Base-by-base conservation (phyloP, 2,113 vertebrate species). In the Tragelaphus buxtoni region DNA sequence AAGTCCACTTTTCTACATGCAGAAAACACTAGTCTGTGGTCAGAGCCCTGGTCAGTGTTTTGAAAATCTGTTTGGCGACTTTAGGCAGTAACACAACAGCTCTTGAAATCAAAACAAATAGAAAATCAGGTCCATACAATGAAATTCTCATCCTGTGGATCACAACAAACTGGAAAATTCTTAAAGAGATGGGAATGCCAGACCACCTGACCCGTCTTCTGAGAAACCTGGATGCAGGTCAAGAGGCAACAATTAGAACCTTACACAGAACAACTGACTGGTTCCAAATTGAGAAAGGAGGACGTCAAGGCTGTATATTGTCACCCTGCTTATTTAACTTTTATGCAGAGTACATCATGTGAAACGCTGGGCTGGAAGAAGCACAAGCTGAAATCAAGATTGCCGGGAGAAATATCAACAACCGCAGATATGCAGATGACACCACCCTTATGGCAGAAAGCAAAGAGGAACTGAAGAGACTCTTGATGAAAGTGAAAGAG, bases 21-120 rank as follows among this genome's bases (percentile, higher is more conserved):
- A 9, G 49, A 72, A 94, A 93, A n/a, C 39, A 65, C n/a, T 35
- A 22, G 16, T 83, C 16, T 51, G 30, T 2, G 45, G 58, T 42
- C 76, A 83, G 35, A 53, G 32, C 47, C 88, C 55, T 53, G 17
- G n/a, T 55, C 35, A 80, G 35, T 51, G 77, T 76, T 96, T 61
- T 94, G 35, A 77, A 81, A 87, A 69, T 79, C 7, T 84, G 2
- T 93, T 28, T 91, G 17, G 35, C 60, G 24, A 60, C 28, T 81
- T 92, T 49, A 91, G 76, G 53, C 20, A 87, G 35, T 81, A 87
- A 91, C 11, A 84, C 7, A 91, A 79, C n/a, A 81, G 90, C 56
- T 93, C 51, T 96, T 80, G 61, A 76, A 95, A 96, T 74, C 32
- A 45, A 95, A 92, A 92, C 4, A 76, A 89, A 83, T 11, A 80